Evolutionary conservation across 2,797 vertebrate genomes (phyloP).

Genomic region (Semotilus atromaculatus): DNA sequence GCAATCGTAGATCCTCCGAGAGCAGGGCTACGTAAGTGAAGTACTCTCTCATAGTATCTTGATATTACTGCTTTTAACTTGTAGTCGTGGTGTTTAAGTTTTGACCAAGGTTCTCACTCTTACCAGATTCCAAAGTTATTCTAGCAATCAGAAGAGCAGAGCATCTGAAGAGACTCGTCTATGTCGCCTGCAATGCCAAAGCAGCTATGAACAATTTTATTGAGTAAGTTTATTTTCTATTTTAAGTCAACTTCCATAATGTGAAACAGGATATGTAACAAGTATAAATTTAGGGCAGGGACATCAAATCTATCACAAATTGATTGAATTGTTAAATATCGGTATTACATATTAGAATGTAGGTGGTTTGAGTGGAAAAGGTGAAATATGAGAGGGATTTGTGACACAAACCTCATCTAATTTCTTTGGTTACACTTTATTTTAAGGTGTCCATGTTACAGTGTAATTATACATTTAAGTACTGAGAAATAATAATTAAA

Average conservation of each 20-base stretch:
- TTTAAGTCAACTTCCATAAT: neutral
- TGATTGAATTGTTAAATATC: neutral
- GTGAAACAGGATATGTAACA: neutral
- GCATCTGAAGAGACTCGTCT: slow-evolving; percentile 90
- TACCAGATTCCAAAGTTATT: slow-evolving; percentile 92
- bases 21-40: slow-evolving; percentile 91
- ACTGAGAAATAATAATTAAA: too few relatives aligned
- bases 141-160: slow-evolving; percentile 91
- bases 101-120: neutral
- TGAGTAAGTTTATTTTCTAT: slow-evolving; percentile 83
- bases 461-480: too few relatives aligned
- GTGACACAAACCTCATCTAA: neutral
- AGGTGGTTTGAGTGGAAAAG: too few relatives aligned
- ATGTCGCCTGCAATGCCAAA: slow-evolving; percentile 94
- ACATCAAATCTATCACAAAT: neutral
- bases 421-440: too few relatives aligned
- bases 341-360: neutral
- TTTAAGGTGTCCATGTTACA: too few relatives aligned
- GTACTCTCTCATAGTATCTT: neutral
- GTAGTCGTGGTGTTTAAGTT: neutral
- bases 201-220: slow-evolving; percentile 96
- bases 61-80: neutral
- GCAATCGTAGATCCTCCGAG: slow-evolving; percentile 94
- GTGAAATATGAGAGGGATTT: neutral
- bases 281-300: neutral